Base-by-base conservation (phyloP, 2,888 invertebrate species). In the Megalurothrips usitatus region DNA sequence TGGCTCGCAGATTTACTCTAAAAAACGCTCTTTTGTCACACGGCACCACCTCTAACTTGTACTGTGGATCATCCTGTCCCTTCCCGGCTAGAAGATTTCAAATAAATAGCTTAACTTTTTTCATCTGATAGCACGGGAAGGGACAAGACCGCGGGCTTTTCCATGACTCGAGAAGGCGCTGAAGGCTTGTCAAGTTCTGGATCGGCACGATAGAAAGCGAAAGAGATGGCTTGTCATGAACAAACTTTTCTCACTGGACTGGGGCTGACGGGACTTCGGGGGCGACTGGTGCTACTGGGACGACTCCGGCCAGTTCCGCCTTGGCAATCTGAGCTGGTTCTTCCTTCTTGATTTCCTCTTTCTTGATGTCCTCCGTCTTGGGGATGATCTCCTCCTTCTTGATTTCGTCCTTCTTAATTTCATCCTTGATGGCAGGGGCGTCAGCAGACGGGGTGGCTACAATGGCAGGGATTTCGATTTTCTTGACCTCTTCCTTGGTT, bases 391-490 rank as follows among this genome's bases (percentile, higher is more conserved):
- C 83, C 78, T 83, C 84, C 80, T 82, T 82, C 79, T 84, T 84
- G 12, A 82, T 81, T 80, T 85, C 84, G 79, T 83, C 84, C 80
- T 82, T 82, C 79, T 84, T 84, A 12, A 82, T 81, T 81, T 85
- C 84, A 26, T 86, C 84, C 80, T 81, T 81, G 80, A 82, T 81
- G 81, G 81, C 79, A 80, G 82, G 34, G 79, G 78, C 83, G 83
- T 81, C 82, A 84, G 34, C 34, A 43, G 47, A 84, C 82, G 58
- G 58, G 17, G 34, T 43, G 34, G 34, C 34, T 6, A 2, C 34
- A 43, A 82, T 81, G 80, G 81, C 79, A 80, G 82, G 68, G 84
- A 88, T 88, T 82, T 87, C 85, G 68, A 81, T 11, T 49, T 79
- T 79, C 23, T 79, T 79, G 10, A 26, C 63, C 23, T 81, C 81